A percentile compares a stretch with the other conserved stretches of the same genome.
These are phyloP conservation scores for Agapornis roseicollis DNA, from an alignment of 2,113 vertebrate genomes.

Conservation along the genomic window DNA sequence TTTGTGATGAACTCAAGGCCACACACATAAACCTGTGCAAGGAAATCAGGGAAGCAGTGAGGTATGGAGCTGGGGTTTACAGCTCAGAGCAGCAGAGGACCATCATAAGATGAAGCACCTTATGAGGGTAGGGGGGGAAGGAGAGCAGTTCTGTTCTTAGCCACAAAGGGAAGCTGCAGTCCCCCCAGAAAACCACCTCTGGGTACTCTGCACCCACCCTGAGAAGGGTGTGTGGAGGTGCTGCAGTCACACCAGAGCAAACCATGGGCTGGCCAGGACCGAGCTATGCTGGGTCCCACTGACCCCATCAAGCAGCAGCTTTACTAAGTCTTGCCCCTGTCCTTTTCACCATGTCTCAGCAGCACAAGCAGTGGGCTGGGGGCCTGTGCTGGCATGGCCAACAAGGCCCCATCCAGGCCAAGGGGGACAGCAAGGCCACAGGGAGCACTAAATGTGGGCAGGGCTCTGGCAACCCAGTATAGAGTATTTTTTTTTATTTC, in stretches of 20 bases:
- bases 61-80: too few relatives aligned
- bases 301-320: not conserved
- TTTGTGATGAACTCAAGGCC: not conserved
- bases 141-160: not conserved
- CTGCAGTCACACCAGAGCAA: not conserved
- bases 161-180: too few relatives aligned
- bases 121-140: not conserved
- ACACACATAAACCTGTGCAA: accelerated
- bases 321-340: not conserved
- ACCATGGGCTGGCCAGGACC: not conserved
- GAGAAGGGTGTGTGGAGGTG: accelerated
- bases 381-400: not conserved
- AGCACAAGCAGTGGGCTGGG: not conserved
- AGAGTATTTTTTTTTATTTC: constrained; percentile 75
- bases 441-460: not conserved
- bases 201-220: not conserved
- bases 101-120: accelerated
- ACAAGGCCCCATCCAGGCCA: not conserved
- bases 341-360: not conserved
- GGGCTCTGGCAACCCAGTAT: not conserved
- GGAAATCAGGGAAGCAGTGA: accelerated
- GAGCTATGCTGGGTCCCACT: not conserved
- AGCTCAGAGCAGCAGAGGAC: not conserved
- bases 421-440: not conserved
- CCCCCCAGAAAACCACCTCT: too few relatives aligned